These are phyloP conservation scores for Myotis daubentonii DNA, from an alignment of 2,797 vertebrate genomes.

Conservation along the genomic window DNA sequence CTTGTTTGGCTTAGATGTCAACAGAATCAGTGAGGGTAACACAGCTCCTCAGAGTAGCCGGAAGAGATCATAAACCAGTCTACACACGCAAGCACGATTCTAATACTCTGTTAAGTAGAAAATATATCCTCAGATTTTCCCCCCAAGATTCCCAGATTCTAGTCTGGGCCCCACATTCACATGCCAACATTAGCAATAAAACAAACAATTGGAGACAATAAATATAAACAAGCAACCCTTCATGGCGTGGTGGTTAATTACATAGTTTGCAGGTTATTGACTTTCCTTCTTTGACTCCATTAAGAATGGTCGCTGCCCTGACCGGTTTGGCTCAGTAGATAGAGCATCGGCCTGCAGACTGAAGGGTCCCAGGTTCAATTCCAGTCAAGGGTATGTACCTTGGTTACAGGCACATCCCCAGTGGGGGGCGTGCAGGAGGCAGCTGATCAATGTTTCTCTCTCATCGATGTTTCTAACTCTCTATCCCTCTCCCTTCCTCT, in stretches of 20 bases:
- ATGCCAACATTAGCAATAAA: background rate
- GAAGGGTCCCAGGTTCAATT: no score
- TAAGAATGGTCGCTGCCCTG: background rate
- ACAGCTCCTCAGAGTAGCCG: background rate
- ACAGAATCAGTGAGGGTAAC: background rate
- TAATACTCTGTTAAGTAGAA: background rate
- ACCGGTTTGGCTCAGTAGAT: no score
- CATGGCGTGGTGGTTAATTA: background rate
- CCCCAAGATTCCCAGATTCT: background rate
- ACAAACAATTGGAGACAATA: background rate
- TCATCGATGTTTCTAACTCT: no score
- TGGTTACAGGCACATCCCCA: no score
- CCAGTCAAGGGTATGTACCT: no score
- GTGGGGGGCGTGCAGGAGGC: no score
- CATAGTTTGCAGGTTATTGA: background rate
- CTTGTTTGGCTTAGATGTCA: background rate
- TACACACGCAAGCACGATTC: no score
- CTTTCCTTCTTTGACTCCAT: constrained; percentile 6
- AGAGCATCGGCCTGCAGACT: no score
- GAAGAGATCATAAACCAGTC: background rate
- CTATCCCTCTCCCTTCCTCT: no score
- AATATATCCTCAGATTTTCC: background rate
- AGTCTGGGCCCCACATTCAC: background rate
- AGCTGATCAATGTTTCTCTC: no score
- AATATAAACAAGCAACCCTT: background rate